Conservation (phyloP, 2,888 invertebrate genomes). For the Cephonodes hylas region DNA sequence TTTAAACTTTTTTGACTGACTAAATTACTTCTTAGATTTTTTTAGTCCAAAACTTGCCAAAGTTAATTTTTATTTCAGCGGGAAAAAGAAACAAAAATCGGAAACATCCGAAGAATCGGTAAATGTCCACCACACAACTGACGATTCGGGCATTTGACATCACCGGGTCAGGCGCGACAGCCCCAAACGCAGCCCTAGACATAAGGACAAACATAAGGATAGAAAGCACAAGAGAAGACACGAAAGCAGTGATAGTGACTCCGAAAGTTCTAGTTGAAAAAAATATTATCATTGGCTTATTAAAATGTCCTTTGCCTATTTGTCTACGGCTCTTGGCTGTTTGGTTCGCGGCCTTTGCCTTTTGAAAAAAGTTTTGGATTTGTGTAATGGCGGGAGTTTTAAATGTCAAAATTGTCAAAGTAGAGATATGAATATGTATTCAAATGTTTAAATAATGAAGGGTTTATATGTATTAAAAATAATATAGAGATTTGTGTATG, state of each 20-base stretch:
- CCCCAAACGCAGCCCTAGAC: constrained; percentile 53
- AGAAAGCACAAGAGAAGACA: constrained; percentile 56
- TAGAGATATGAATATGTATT: no score
- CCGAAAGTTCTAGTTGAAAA: constrained; percentile 68
- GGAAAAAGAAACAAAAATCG: constrained; percentile 66
- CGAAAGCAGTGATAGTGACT: constrained; percentile 53
- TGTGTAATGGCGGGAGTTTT: not conserved
- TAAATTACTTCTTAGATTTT: not conserved
- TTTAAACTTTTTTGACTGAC: no score
- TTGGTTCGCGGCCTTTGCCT: not conserved
- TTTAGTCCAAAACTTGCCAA: not conserved
- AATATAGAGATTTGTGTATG: no score
- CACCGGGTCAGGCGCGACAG: constrained; percentile 68
- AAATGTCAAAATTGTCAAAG: no score
- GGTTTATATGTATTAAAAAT: no score
- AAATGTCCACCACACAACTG: constrained; percentile 73
- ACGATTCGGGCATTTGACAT: constrained; percentile 79
- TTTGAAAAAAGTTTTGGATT: not conserved
- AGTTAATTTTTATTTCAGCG: constrained; percentile 32
- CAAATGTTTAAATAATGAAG: no score
- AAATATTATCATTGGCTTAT: constrained; percentile 1
- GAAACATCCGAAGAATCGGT: constrained; percentile 69
- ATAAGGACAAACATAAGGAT: constrained; percentile 43
- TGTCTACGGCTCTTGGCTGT: constrained; percentile 23
- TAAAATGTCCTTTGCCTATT: constrained; percentile 24